Conservation (phyloP, 1,140 invertebrate genomes). For the Leptopilina clavipes region DNA sequence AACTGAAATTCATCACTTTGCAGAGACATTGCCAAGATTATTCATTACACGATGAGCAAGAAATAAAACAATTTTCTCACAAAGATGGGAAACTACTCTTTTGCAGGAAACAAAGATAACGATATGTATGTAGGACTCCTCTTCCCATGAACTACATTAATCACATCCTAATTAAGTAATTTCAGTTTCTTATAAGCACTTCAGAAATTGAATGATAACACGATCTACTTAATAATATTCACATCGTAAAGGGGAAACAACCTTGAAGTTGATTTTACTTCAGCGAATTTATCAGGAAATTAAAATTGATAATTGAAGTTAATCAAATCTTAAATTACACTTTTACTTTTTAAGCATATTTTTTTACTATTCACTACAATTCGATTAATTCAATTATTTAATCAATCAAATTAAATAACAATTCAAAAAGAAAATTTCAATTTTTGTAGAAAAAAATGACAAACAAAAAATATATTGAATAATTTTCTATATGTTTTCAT, state of each 20-base stretch:
- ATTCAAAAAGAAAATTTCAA: no score
- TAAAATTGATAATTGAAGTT: no score
- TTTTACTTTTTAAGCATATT: no score
- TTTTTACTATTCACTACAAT: no score
- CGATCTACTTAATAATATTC: background rate
- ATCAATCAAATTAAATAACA: no score
- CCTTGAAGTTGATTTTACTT: no score
- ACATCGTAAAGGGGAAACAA: background rate
- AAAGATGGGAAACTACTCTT: background rate
- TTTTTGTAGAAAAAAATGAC: no score
- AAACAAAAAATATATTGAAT: no score
- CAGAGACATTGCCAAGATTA: conserved; percentile 3
- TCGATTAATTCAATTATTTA: no score
- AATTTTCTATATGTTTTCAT: no score
- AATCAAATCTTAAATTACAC: no score
- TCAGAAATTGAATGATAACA: background rate
- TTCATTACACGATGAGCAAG: background rate
- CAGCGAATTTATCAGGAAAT: no score
- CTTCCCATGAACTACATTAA: background rate
- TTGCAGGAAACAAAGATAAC: background rate
- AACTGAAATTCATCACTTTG: conserved; percentile 14
- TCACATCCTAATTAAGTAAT: conserved; percentile 3
- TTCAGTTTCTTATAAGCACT: background rate
- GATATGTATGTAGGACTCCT: background rate
- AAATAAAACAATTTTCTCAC: background rate